Base-by-base conservation (phyloP, 2,113 vertebrate species). In the Ceuthmochares aereus region DNA sequence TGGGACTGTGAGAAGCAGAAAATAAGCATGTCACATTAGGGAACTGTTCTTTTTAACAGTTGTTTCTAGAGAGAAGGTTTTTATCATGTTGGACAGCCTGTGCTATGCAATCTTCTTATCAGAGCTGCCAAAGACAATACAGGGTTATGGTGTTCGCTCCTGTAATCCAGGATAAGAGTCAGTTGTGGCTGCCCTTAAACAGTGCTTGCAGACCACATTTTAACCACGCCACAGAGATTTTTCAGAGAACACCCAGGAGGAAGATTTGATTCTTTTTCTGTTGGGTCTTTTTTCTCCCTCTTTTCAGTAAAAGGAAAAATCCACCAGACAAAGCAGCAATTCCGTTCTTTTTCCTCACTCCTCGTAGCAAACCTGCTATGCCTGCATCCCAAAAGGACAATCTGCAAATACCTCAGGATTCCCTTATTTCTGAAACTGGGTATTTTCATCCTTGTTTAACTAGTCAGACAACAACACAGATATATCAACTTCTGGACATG, bases 1-100 rank as follows among this genome's bases (percentile, higher is more conserved):
- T 78, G 73, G 96, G 95, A 95, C 93, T 86, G 93, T 92, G 93
- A 97, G 96, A 97, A 97, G 95, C 96, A 96, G 96, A 96, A 97
- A 96, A 96, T 32, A 75, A 86, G 73, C 30, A 40, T 95, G 90
- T 90, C 66, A 63, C 54, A 78, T 84, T 45, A 68, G 72, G 86
- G 73, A 94, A 73, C 43, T 58, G 40, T 75, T 93, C 37, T 87
- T 90, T 86, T 81, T 1, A 27, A 34, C 79, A 80, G 78, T 64
- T 77, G 69, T 56, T 90, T 67, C 88, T 37, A 92, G 72, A 37
- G 42, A 78, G 67, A 60, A 3, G 2, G 42, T 69, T 19, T 55
- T 51, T 68, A 63, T 81, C 64, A 54, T 90, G 95, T 87, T 54
- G 73, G 76, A 68, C 85, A 95, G 88, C 56, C 69, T 78, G 89